Evolutionary conservation across 2,888 invertebrate genomes (phyloP), one percentile per base, ranked within the genome.

Genomic region (Hedya salicella): DNA sequence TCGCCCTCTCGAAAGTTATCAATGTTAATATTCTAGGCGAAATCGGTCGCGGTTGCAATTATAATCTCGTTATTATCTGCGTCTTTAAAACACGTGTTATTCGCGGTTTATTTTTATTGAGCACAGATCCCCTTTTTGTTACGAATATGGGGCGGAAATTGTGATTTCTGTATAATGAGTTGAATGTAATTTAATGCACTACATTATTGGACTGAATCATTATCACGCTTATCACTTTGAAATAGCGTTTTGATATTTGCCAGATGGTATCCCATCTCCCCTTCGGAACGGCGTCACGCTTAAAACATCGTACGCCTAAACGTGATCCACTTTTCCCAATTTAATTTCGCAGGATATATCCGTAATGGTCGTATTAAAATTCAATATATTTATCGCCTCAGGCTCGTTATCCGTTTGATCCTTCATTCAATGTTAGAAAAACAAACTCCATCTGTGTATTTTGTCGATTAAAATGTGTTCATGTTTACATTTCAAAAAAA

Each of bases 201-300:
- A 83, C 83, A 86, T 88, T 87, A 84, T 82, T 79, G 81, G 77
- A 78, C 79, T 79, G 77, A 81, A 79, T 77, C 79, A 78, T 86
- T 88, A 89, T 89, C 89, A 84, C 80, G 85, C 82, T 87, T 88
- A 90, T 91, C 90, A 88, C 78, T 84, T 85, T 80, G 76, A 81
- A 86, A 88, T 86, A 82, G 79, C 83, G 81, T 88, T 86, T 82
- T 87, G 85, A 88, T 87, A 81, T 76, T 78, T 74, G 80, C 87
- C 90, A 91, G 87, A 89, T 89, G 89, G 82, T 81, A 53, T 53
- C 42, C 57, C 56, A 61, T 73, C 73, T 73, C 75, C 74, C 75
- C 73, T 72, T 61, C 68, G 30, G 46, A 48, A 59, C 40, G 25
- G 13, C 66, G 62, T 63, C 42, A 67, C 63, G 62, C 54, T 61